Evolutionary conservation across 2,113 vertebrate species (phyloP).

Genomic region (Carassius carassius): DNA sequence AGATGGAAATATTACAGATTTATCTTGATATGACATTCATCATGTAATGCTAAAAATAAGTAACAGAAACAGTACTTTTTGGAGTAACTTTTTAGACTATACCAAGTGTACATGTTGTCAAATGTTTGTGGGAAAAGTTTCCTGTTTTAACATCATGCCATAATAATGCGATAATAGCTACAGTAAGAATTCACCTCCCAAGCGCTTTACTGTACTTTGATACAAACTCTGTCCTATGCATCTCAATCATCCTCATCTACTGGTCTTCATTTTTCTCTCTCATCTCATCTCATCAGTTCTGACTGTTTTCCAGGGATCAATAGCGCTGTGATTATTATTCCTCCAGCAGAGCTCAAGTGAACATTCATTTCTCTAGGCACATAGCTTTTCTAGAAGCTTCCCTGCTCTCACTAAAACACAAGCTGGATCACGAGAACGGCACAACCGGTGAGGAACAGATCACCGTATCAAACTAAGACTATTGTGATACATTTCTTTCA

Average conservation of each 20-base stretch:
- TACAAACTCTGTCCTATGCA: not conserved
- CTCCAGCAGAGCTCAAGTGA: not conserved
- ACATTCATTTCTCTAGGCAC: not conserved
- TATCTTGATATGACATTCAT: not conserved
- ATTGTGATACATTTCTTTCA: not conserved
- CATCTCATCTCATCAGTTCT: not conserved
- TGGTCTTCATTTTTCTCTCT: not conserved
- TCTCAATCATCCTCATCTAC: not conserved
- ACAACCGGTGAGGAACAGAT: not conserved
- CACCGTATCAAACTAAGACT: not conserved
- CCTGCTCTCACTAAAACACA: not conserved
- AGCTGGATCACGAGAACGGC: not conserved
- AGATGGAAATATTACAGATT: not conserved
- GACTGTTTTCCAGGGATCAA: slow-evolving; percentile 28
- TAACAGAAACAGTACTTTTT: not conserved
- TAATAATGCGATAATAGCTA: not conserved
- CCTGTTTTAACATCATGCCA: no score
- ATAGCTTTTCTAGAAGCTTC: not conserved
- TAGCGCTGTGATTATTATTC: slow-evolving; percentile 22
- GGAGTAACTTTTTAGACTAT: not conserved
- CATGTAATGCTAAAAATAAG: not conserved
- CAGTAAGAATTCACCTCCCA: not conserved
- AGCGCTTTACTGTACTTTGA: not conserved
- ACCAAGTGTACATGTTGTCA: not conserved
- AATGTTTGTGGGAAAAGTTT: not conserved